phyloP scores from a whole-genome alignment of 2,113 vertebrate genomes.

The Opisthocomus hoazin region DNA sequence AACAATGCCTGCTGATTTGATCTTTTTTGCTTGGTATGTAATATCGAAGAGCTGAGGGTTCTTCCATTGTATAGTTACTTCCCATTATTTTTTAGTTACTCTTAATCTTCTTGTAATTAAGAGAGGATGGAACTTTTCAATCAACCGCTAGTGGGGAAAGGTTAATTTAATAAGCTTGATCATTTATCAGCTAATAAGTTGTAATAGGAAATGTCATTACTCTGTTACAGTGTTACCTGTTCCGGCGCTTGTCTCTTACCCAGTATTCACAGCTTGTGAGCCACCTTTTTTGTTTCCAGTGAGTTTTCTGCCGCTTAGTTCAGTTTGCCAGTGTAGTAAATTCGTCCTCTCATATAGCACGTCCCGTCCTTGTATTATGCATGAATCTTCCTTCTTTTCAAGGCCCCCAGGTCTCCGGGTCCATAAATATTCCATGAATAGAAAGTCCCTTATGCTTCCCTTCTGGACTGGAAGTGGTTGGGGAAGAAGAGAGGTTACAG shows the following conservation, averaged over 20 bases:
- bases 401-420: not conserved
- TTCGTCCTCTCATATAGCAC: not conserved
- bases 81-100: not conserved
- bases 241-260: not conserved
- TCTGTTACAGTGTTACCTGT: not conserved
- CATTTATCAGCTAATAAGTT: not conserved
- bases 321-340: not conserved
- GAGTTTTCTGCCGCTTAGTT: not conserved
- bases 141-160: not conserved
- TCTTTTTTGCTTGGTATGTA: not conserved
- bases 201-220: not conserved
- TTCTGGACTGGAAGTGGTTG: not conserved
- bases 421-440: slow-evolving; percentile 55
- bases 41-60: not conserved
- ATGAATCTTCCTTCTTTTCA: slow-evolving; percentile 35
- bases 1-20: not conserved
- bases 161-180: not conserved
- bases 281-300: not conserved
- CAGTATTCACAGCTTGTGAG: not conserved
- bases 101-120: not conserved
- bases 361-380: slow-evolving; percentile 28
- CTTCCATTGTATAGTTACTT: not conserved
- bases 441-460: slow-evolving; percentile 21
- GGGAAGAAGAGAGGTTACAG: not conserved
- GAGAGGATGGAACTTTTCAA: not conserved